Evolutionary conservation across 1,140 invertebrate genomes (phyloP), one percentile per base, ranked within the genome.

Genomic region (Dolichoris vasculosae): DNA sequence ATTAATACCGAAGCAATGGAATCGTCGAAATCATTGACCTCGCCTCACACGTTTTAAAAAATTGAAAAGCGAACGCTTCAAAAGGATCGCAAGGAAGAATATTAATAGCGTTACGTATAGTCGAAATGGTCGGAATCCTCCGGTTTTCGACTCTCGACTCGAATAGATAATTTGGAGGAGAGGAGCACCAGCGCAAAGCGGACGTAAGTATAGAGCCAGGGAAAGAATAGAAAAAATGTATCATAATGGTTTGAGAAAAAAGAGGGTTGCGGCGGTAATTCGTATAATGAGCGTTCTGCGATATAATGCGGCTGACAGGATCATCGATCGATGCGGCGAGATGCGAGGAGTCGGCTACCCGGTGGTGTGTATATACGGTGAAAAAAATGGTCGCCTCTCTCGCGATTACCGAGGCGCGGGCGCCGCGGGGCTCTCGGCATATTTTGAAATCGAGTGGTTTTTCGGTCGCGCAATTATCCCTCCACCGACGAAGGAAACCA

Each of bases 401-500:
- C 17, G 71, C 78, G 79, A 82, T 82, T 82, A 82, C 51, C 64
- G 63, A 30, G 48, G 32, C 48, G 76, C 32, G 67, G 69, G 48
- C 40, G 82, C 79, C 64, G 67, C 82, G 82, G 67, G 82, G 81
- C 51, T 75, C 64, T 46, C 51, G 63, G 64, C 35, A 91, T 91
- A 91, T 92, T 92, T 92, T 89, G 91, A 91, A 92, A 92, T 92
- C 91, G 88, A 90, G 90, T 87, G 89, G 89, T 90, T 91, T 91
- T 91, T 91, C 87, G 89, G 90, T 88, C 67, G 84, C 88, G 91
- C 89, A 91, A 91, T 92, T 92, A 91, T 89, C 87, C 38, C 35
- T 48, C 55, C 17, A 3, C 55, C 88, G 86, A 89, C 85, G 88
- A 89, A 86, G 87, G 86, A 77, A 77, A 67, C 20, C 32, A 83